Evolutionary conservation across 2,888 invertebrate species (phyloP), one percentile per base, ranked within the genome.

Genomic region (Leptopilina syphax): DNA sequence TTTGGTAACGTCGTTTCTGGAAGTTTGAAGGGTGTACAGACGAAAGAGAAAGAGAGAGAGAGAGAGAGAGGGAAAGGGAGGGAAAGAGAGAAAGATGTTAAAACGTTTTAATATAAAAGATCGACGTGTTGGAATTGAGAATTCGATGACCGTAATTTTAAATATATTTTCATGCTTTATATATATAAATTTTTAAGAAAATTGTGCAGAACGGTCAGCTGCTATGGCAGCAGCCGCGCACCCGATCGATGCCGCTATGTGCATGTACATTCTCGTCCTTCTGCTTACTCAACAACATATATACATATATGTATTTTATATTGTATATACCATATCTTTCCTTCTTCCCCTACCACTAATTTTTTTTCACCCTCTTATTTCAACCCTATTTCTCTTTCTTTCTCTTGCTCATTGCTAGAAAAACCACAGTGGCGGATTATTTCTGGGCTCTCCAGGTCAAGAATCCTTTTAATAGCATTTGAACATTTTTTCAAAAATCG

Each of bases 211-310:
- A 85, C 84, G 84, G 85, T 89, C 88, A 88, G 88, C 88, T 89
- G 87, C 84, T 85, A 84, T 82, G 81, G 83, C 82, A 84, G 84
- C 84, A 82, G 60, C 78, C 86, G 89, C 88, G 88, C 89, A 90
- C 83, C 84, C 88, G 90, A 90, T 90, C 90, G 90, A 90, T 90
- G 18, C 18, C 88, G 86, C 86, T 86, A 70, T 70, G 13, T 70
- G 63, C 44, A 77, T 76, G 41, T 80, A 77, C 77, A 76, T 63
- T 41, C 76, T 77, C 79, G 41, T 66, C 57, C 66, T 68, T 77
- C 73, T 80, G 80, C 78, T 80, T 77, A 27, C 54, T 70, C 27
- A 54, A 34, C 34, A 54, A 27, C 34, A 73, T 73, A 54, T 68
- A 5, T 24, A 68, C 41, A 44, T 68, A 66, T 66, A 12, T 34